A percentile compares a stretch with the other conserved stretches of the same genome.
Conservation (phyloP, 2,113 vertebrate species). For the Lepus europaeus region DNA sequence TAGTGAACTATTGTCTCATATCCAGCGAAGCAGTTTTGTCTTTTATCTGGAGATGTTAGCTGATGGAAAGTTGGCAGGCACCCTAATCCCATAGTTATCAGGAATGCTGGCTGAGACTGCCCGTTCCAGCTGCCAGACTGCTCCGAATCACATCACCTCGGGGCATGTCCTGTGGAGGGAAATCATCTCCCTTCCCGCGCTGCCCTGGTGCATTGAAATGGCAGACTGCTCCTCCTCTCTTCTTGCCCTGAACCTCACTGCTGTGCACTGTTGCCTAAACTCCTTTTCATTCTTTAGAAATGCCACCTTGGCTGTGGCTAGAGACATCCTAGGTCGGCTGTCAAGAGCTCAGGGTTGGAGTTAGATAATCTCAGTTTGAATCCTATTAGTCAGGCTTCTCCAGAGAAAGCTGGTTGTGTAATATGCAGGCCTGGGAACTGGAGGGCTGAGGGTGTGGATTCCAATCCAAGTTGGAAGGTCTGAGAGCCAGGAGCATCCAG, state of each 20-base stretch:
- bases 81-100: background rate
- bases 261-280: too few species aligned
- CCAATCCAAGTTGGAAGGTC: background rate
- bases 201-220: background rate
- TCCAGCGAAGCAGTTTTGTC: background rate
- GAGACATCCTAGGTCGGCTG: background rate
- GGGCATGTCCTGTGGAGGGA: background rate
- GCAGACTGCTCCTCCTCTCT: background rate
- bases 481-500: background rate
- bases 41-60: conserved; percentile 22
- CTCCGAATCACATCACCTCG: background rate
- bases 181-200: background rate
- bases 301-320: background rate
- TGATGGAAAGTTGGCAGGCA: background rate
- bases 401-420: background rate
- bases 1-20: background rate
- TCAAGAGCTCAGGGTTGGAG: background rate
- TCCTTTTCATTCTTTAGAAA: background rate
- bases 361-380: background rate
- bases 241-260: background rate
- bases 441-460: background rate
- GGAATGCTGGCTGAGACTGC: background rate
- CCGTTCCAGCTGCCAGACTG: background rate
- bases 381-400: background rate
- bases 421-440: background rate